Percentiles rank a stretch among this genome's conserved stretches.
Evolutionary conservation across 2,888 invertebrate species (phyloP).

Genomic region (Erebia epiphron): DNA sequence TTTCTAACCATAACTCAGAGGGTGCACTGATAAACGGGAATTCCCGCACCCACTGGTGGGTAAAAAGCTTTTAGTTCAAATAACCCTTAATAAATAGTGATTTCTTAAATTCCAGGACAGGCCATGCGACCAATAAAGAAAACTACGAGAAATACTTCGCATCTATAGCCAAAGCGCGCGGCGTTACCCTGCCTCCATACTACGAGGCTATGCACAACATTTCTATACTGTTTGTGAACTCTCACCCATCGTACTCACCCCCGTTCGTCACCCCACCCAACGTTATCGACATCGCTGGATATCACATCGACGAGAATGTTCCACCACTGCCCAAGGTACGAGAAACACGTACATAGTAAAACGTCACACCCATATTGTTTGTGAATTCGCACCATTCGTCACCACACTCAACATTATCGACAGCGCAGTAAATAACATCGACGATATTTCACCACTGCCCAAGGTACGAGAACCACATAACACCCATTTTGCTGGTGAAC

Average conservation of each 20-base stretch:
- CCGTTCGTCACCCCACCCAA: constrained; percentile 56
- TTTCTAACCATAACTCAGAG: too few species aligned
- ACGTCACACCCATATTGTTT: too few species aligned
- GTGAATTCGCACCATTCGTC: constrained; percentile 30
- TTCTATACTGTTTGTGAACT: constrained; percentile 57
- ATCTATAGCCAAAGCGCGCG: constrained; percentile 51
- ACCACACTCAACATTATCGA: constrained; percentile 59
- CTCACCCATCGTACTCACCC: constrained; percentile 54
- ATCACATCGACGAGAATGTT: constrained; percentile 55
- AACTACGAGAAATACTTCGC: constrained; percentile 49
- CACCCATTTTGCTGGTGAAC: too few species aligned
- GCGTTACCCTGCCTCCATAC: constrained; percentile 50
- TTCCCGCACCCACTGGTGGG: too few species aligned
- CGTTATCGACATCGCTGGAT: constrained; percentile 60
- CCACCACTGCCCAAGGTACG: constrained; percentile 60
- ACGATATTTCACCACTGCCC: constrained; percentile 53
- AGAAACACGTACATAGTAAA: too few species aligned
- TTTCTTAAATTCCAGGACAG: constrained; percentile 15
- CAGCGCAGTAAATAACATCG: constrained; percentile 62
- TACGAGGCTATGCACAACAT: constrained; percentile 49
- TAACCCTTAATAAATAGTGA: not conserved
- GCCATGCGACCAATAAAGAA: not conserved
- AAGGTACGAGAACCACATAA: too few species aligned
- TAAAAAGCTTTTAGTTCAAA: too few species aligned
- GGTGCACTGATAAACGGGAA: too few species aligned